Evolutionary conservation across 2,888 invertebrate species (phyloP), one percentile per base, ranked within the genome.

Genomic region (Dyspetes luteomarginatus): DNA sequence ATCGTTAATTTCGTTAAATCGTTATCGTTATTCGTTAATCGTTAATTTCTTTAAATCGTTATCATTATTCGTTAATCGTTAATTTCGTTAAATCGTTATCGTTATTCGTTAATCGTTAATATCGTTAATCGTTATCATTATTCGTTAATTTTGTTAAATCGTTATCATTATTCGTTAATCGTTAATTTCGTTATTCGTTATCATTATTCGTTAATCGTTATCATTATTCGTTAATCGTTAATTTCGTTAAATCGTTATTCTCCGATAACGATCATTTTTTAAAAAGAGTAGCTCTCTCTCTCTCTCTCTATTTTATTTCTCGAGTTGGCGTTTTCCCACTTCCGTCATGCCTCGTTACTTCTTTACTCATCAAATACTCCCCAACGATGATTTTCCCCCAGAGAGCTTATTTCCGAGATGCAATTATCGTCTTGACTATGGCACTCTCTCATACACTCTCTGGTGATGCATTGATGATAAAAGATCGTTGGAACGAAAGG

Each of bases 321-420:
- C 62, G 19, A 50, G 36, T 17, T 36, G 50, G 24, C 60, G 50
- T 48, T 36, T n/a, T 36, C 36, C n/a, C 26, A 28, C 26, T 73
- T 28, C 19, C 28, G 26, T 19, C 58, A 24, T 17, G 50, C 7
- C 22, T 52, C 69, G 9, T 24, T 56, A 22, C 22, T 36, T 5
- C 64, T 55, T 73, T 58, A 22, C 52, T 56, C 76, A 22, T 68
- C 15, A 76, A 48, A 76, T n/a, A 48, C 30, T 30, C 41, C 48
- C 15, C 55, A 65, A 28, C 17, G 7, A 65, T 19, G 26, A 43
- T 73, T 65, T 17, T 17, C 48, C 17, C 45, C 28, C 62, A 56
- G 24, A 56, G 72, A 73, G 80, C 76, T 81, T 76, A 73, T 81
- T 81, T 72, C 55, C 55, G 28, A 19, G 60, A 48, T 55, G 67